Base-by-base conservation (phyloP, 2,113 vertebrate species). In the Penelope pileata region DNA sequence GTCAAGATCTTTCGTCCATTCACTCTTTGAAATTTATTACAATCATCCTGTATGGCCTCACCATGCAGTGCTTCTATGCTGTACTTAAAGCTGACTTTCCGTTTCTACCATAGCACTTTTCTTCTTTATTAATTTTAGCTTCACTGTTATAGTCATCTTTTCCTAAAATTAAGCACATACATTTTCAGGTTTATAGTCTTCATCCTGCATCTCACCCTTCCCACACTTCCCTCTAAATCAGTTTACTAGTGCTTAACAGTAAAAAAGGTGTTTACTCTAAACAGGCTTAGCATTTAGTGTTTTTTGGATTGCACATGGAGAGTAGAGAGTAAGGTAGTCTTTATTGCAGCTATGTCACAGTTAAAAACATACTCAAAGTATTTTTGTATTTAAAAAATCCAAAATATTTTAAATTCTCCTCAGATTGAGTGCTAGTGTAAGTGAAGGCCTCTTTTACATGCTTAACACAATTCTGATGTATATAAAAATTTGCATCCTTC, bases 1-100 rank as follows among this genome's bases (percentile, higher is more conserved):
- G 88, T 95, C 90, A 48, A 84, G 45, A 89, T 92, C 58, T 96
- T 90, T 92, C 93, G 77, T 94, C 72, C 77, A 79, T 93, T 96
- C 51, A 86, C 63, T 88, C 38, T 70, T 63, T 8, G 13, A 42
- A 69, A 97, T 97, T 97, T 97, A 96, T 97, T 94, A 83, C 83
- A 59, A 92, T 58, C 75, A 76, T 93, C 78, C 70, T 93, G 54
- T 93, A 51, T 84, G 91, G 60, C 82, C 94, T 86, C 45, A 94
- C n/a, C 89, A 77, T 89, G 48, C 70, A 80, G 78, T 91, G 53
- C 56, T 85, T 81, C 83, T 82, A 3, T 62, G 50, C 43, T 95
- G 62, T 91, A 79, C 56, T 92, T 96, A 81, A 86, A 89, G 21
- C 60, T 94, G 88, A 79, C 75, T 93, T 93, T 70, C 67, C 83